phyloP scores from a whole-genome alignment of 35 echinoderm and acorn worm genomes.

The Diadema setosum region DNA sequence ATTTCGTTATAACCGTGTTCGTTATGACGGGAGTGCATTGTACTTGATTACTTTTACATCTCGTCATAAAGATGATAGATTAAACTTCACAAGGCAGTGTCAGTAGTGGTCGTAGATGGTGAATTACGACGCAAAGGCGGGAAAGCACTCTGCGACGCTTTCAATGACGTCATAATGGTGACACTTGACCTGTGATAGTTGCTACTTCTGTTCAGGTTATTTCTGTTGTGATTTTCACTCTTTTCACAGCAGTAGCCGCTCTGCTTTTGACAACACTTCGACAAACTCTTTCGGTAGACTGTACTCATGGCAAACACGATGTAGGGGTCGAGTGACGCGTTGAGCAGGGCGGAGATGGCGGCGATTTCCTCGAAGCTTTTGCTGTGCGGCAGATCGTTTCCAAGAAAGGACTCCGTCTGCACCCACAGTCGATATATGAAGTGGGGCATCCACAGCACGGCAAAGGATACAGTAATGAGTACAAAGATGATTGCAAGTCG shows the following conservation, averaged over 20 bases:
- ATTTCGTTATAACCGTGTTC: too few relatives aligned
- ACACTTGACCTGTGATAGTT: constrained; percentile 3
- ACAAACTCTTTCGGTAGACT: not conserved
- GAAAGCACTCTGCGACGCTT: not conserved
- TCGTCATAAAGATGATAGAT: too few relatives aligned
- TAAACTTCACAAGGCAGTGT: not conserved
- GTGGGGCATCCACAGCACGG: not conserved
- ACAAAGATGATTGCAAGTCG: constrained; percentile 8
- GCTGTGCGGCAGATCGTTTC: not conserved
- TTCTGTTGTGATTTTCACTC: not conserved
- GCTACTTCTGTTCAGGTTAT: not conserved
- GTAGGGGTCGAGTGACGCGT: constrained; percentile 12
- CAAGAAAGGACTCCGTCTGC: not conserved
- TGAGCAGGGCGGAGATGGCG: not conserved
- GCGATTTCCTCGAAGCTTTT: not conserved
- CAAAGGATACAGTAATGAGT: not conserved
- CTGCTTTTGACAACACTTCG: not conserved
- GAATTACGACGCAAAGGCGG: not conserved
- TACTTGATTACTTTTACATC: too few relatives aligned
- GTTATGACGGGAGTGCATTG: too few relatives aligned
- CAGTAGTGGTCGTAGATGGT: not conserved
- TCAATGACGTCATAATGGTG: not conserved
- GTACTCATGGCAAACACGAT: constrained; percentile 15
- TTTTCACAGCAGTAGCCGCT: not conserved
- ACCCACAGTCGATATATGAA: not conserved